These are phyloP conservation scores for Balearica regulorum DNA, from an alignment of 2,797 vertebrate species.

Conservation along the genomic window DNA sequence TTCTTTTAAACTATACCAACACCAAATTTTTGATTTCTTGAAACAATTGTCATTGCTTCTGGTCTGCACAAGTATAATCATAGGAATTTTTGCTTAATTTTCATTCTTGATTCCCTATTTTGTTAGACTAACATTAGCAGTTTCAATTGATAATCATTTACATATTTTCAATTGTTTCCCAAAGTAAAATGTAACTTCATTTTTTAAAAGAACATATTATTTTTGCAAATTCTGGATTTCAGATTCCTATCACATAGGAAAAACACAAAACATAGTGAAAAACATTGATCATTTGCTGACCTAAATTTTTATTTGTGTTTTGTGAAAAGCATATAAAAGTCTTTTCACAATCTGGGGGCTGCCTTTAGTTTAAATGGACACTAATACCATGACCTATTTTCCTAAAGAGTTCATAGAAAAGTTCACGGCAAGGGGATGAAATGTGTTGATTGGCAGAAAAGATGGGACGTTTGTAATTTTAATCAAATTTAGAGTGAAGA, in stretches of 20 bases:
- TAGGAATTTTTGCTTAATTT: neutral
- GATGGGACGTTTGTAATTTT: slow-evolving; percentile 78
- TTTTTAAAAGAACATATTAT: neutral
- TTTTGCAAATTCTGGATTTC: neutral
- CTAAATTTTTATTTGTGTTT: neutral
- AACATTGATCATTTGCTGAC: neutral
- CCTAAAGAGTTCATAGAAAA: slow-evolving; percentile 59
- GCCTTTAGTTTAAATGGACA: slow-evolving; percentile 8
- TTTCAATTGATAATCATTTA: neutral
- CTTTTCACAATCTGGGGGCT: neutral
- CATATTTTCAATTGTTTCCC: neutral
- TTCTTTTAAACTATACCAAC: neutral
- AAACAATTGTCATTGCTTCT: neutral
- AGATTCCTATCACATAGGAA: neutral
- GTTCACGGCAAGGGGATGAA: slow-evolving; percentile 62
- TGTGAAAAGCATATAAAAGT: neutral
- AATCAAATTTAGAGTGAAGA: slow-evolving; percentile 78
- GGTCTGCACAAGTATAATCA: neutral
- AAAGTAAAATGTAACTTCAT: neutral
- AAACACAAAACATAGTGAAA: neutral
- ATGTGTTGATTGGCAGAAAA: slow-evolving; percentile 77
- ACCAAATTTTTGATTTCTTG: neutral
- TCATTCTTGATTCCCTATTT: neutral
- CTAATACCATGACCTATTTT: slow-evolving; percentile 31
- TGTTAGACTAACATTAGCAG: neutral